phyloP scores from a whole-genome alignment of 2,797 vertebrate species.

The Melanotaenia nigrans region DNA sequence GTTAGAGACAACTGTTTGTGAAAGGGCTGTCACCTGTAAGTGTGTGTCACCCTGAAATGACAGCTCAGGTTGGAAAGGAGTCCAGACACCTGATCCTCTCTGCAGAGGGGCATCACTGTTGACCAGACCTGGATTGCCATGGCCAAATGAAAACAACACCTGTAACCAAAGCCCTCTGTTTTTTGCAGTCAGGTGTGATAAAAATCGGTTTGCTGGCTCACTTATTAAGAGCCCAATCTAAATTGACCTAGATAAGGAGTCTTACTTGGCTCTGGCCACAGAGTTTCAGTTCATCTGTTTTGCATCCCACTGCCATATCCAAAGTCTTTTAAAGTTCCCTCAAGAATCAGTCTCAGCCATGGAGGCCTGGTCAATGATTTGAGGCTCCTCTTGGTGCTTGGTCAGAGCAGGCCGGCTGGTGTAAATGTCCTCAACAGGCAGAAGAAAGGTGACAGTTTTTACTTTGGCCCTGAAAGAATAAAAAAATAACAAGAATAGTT shows the following conservation, averaged over 20 bases:
- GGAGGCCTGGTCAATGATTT: slow-evolving; percentile 75
- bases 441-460: slow-evolving; percentile 93
- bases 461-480: slow-evolving; percentile 85
- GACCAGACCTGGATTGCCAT: slow-evolving; percentile 60
- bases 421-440: slow-evolving; percentile 87
- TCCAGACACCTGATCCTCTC: slow-evolving; percentile 75
- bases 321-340: slow-evolving; percentile 36
- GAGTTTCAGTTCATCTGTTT: slow-evolving; percentile 24
- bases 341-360: slow-evolving; percentile 86
- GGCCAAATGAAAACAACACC: slow-evolving; percentile 77
- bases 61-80: slow-evolving; percentile 52
- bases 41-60: slow-evolving; percentile 49
- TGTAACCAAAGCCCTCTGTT: slow-evolving; percentile 79
- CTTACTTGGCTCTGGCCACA: slow-evolving; percentile 22
- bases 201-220: slow-evolving; percentile 63
- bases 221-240: slow-evolving; percentile 43
- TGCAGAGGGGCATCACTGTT: slow-evolving; percentile 44
- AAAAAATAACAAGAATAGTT: slow-evolving; percentile 2
- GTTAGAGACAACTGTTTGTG: slow-evolving; percentile 49
- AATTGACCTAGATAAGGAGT: slow-evolving; percentile 56
- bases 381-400: slow-evolving; percentile 76
- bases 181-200: slow-evolving; percentile 75
- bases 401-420: slow-evolving; percentile 79
- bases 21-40: slow-evolving; percentile 57
- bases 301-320: slow-evolving; percentile 9